A percentile compares a stretch with the other conserved stretches of the same genome.
These are phyloP conservation scores for Perognathus longimembris DNA, from an alignment of 2,113 vertebrate species.

Conservation along the genomic window DNA sequence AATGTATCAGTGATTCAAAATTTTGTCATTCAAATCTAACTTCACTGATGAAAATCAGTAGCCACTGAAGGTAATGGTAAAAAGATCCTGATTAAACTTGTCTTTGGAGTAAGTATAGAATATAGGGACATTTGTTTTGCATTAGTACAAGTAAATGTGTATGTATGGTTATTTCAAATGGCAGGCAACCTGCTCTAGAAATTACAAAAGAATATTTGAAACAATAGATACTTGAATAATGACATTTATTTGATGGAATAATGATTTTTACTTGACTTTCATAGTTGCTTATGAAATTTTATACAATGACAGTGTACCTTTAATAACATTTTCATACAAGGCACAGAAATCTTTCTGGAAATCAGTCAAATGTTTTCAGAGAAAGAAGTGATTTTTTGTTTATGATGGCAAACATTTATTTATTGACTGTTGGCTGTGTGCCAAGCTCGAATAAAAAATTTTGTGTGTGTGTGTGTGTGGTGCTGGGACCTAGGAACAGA, in stretches of 20 bases:
- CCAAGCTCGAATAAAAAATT: no score
- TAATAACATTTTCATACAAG: conserved; percentile 45
- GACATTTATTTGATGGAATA: neutral
- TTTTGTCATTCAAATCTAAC: neutral
- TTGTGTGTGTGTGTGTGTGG: no score
- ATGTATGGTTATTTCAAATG: conserved; percentile 26
- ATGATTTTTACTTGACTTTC: neutral
- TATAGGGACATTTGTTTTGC: neutral
- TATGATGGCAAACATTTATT: no score
- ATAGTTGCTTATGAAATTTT: conserved; percentile 20
- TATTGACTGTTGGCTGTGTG: no score
- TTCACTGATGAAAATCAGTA: conserved; percentile 41
- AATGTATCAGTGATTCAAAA: conserved; percentile 16
- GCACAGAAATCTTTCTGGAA: neutral
- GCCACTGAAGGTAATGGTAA: conserved; percentile 1
- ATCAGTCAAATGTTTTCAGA: neutral
- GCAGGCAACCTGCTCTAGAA: neutral
- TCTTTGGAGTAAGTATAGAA: conserved; percentile 29
- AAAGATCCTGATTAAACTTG: conserved; percentile 35
- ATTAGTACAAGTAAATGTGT: conserved; percentile 1
- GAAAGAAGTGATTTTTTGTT: no score
- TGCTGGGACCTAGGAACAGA: no score
- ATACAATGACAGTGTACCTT: neutral
- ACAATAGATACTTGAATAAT: neutral
- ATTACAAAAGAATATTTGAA: conserved; percentile 55